phyloP scores from a whole-genome alignment of 2,797 vertebrate species.

The Arnoldichthys spilopterus region DNA sequence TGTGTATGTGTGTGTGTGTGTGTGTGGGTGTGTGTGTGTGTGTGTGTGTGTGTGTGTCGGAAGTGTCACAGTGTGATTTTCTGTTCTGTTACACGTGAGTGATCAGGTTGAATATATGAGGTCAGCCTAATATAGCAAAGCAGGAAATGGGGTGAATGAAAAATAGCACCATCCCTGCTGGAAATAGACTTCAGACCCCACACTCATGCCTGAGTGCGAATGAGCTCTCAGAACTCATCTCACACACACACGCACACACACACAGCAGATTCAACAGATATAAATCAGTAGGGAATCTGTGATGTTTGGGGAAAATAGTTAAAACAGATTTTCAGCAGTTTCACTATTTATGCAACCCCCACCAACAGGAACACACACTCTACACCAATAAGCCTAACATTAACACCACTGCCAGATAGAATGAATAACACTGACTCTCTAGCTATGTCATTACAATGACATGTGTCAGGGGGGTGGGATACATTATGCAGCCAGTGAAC shows the following conservation, averaged over 20 bases:
- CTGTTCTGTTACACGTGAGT: conserved; percentile 24
- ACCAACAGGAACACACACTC: too few species aligned
- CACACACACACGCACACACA: conserved; percentile 2
- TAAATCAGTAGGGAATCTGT: background rate
- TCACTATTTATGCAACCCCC: too few species aligned
- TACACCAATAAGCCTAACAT: too few species aligned
- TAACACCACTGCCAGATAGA: too few species aligned
- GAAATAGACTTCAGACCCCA: conserved; percentile 31
- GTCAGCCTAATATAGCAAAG: conserved; percentile 21
- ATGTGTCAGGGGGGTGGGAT: too few species aligned
- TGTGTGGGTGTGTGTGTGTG: background rate
- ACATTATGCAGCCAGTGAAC: too few species aligned
- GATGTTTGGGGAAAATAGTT: background rate
- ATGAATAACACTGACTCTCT: too few species aligned
- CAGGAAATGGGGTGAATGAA: conserved; percentile 31
- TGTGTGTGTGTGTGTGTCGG: background rate
- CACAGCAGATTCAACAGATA: background rate
- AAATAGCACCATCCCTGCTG: conserved; percentile 33
- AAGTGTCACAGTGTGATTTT: conserved; percentile 6
- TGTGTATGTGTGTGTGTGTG: background rate
- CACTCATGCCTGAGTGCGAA: background rate
- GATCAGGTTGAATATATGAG: conserved; percentile 23
- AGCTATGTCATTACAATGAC: too few species aligned
- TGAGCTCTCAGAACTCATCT: background rate
- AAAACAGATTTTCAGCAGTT: too few species aligned